Evolutionary conservation across 2,888 invertebrate genomes (phyloP).

Genomic region (Mycalesis mineus): DNA sequence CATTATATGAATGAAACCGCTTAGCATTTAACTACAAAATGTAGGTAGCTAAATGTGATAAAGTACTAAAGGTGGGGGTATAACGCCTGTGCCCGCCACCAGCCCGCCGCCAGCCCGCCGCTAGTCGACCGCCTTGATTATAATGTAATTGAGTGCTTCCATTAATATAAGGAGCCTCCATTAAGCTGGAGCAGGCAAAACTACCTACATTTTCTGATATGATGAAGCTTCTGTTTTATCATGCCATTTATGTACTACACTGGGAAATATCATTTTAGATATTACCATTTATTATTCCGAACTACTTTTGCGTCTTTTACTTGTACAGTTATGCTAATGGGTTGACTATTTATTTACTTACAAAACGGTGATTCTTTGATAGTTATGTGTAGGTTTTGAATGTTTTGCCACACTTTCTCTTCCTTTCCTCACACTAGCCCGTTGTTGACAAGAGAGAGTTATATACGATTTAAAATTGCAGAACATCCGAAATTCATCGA

Average conservation of each 20-base stretch:
- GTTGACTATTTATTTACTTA: no score
- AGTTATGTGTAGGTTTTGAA: no score
- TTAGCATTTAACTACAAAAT: constrained; percentile 5
- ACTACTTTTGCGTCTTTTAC: no score
- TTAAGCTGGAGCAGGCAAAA: constrained; percentile 29
- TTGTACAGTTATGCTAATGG: no score
- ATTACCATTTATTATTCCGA: background rate
- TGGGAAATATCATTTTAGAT: background rate
- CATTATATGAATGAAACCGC: background rate
- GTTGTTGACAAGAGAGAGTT: no score
- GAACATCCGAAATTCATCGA: no score
- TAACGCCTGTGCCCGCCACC: constrained; percentile 8
- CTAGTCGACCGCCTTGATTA: constrained; percentile 42
- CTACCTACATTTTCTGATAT: constrained; percentile 9
- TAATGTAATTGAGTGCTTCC: constrained; percentile 67
- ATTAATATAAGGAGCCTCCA: constrained; percentile 47
- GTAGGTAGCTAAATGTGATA: constrained; percentile 13
- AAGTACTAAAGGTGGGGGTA: constrained; percentile 10
- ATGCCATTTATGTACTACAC: background rate
- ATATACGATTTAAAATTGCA: no score
- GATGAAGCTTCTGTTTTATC: background rate
- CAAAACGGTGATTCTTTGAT: no score
- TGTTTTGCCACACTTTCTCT: no score
- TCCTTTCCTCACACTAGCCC: no score
- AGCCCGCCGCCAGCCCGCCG: background rate